Conservation (phyloP, 1,140 invertebrate genomes). For the Prorops nasuta region DNA sequence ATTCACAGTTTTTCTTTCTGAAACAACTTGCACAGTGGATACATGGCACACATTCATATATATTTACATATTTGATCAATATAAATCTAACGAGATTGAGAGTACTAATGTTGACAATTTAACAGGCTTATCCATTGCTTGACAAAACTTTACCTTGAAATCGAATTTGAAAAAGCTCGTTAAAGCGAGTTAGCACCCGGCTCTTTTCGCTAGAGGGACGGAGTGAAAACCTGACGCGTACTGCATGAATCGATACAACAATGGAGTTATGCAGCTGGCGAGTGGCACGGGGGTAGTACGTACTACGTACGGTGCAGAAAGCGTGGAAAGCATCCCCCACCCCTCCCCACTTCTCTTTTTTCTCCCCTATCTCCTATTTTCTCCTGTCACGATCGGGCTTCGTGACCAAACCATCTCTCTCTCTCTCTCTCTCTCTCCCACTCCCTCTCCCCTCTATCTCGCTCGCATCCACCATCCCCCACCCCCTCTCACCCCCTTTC, state of each 20-base stretch:
- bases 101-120: no score
- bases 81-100: no score
- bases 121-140: no score
- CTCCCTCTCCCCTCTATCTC: background rate
- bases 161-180: constrained; percentile 35
- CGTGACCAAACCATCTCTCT: no score
- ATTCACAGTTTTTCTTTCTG: no score
- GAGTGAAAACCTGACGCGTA: constrained; percentile 17
- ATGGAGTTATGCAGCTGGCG: constrained; percentile 33
- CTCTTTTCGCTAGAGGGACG: constrained; percentile 13
- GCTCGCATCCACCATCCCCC: background rate
- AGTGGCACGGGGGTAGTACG: constrained; percentile 15
- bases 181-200: constrained; percentile 23
- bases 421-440: background rate
- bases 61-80: no score
- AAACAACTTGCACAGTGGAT: no score
- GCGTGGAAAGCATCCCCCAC: constrained; percentile 29
- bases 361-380: no score
- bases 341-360: no score
- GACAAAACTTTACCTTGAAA: no score
- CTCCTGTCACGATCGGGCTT: no score
- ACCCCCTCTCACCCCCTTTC: background rate
- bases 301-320: constrained; percentile 18
- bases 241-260: constrained; percentile 33
- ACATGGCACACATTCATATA: no score